Evolutionary conservation across 1,140 invertebrate genomes (phyloP), one percentile per base, ranked within the genome.

Genomic region (Copidosoma floridanum): DNA sequence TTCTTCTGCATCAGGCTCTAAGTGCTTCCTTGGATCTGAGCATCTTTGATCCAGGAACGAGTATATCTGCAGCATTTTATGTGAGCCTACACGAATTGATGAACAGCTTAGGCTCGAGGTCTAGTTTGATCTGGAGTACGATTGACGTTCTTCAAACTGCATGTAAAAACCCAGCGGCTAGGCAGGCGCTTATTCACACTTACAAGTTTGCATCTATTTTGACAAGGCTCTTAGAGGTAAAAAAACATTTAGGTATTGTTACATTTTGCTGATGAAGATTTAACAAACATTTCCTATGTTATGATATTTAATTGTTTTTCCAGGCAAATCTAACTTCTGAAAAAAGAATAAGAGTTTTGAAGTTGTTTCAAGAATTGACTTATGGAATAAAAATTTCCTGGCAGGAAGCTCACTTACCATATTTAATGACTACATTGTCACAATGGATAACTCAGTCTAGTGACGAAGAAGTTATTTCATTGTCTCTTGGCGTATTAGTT

Each of bases 381-480:
- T 87, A 87, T 67, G 87, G 86, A 2, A 85, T 88, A 8, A 86
- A 85, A 75, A 86, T 89, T 38, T 84, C 82, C 2, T 89, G 87
- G 86, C 86, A 88, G 70, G 86, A 89, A 65, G 84, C 86, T 2
- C 84, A 89, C 68, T 76, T 89, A 29, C 71, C 82, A 2, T 79
- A 82, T 61, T 74, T 89, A 35, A 84, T 90, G 71, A 81, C 82
- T 14, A 83, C 81, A 14, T 67, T 89, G 18, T 83, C 83, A 1
- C 80, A 83, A 26, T 89, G 84, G 84, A 82, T 88, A 55, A 75
- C 71, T n/a, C 76, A 82, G 20, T 81, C 81, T 0, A 82, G 81
- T 69, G 82, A 85, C 47, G 80, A 84, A 26, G 77, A 84, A 35
- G 76, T 84, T 3, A 83, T 87, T 20, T 76, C 83, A 11, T 77